A percentile compares a stretch with the other conserved stretches of the same genome.
These are phyloP conservation scores for Melanotaenia trifasciata DNA, from an alignment of 2,797 vertebrate genomes.

Conservation along the genomic window DNA sequence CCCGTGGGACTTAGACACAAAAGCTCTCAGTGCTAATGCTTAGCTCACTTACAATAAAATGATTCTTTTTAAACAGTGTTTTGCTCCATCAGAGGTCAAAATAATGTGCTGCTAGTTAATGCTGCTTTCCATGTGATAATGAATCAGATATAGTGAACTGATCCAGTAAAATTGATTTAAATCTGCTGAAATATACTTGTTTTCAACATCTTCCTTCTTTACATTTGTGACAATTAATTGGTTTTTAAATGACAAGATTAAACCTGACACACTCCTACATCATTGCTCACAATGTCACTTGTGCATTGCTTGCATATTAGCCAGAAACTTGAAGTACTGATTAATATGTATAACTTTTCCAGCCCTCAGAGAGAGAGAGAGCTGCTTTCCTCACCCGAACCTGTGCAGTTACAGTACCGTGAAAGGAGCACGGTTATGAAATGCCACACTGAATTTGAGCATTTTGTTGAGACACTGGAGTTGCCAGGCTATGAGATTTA, in stretches of 20 bases:
- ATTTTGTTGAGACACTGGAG: slow-evolving; percentile 60
- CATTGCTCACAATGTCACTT: neutral
- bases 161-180: neutral
- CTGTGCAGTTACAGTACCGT: slow-evolving; percentile 38
- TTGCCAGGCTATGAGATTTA: slow-evolving; percentile 62
- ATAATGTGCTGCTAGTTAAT: too few relatives aligned
- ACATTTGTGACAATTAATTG: slow-evolving; percentile 25
- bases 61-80: too few relatives aligned
- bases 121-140: too few relatives aligned
- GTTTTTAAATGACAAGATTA: slow-evolving; percentile 40
- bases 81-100: too few relatives aligned
- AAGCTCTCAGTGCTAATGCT: too few relatives aligned
- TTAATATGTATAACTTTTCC: slow-evolving; percentile 57
- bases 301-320: slow-evolving; percentile 32
- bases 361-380: slow-evolving; percentile 20
- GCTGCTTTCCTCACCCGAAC: slow-evolving; percentile 26
- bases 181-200: neutral
- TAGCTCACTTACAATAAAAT: too few relatives aligned
- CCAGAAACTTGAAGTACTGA: slow-evolving; percentile 52
- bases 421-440: slow-evolving; percentile 63
- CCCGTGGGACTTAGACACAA: too few relatives aligned
- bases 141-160: too few relatives aligned
- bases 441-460: slow-evolving; percentile 69
- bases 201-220: neutral
- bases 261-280: slow-evolving; percentile 40